A percentile compares a stretch with the other conserved stretches of the same genome.
These are phyloP conservation scores for Oxytorus armatus DNA, from an alignment of 2,888 invertebrate species.

Conservation along the genomic window DNA sequence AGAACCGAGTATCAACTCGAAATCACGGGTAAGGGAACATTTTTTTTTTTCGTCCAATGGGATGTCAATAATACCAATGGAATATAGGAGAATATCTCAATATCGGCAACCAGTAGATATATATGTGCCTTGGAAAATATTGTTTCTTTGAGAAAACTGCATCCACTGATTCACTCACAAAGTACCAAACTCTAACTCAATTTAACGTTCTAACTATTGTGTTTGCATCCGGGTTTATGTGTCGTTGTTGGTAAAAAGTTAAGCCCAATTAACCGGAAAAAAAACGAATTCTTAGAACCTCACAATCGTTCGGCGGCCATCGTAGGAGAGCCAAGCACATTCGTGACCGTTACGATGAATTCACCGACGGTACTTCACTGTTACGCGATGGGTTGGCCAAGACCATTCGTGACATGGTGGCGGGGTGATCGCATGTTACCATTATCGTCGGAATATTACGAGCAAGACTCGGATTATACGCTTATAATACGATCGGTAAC, in stretches of 20 bases:
- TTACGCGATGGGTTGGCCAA: slow-evolving; percentile 92
- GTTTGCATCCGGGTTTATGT: no score
- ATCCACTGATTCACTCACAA: neutral
- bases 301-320: slow-evolving; percentile 87
- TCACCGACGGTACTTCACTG: slow-evolving; percentile 90
- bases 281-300: slow-evolving; percentile 85
- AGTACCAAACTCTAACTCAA: neutral
- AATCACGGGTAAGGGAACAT: slow-evolving; percentile 88
- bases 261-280: slow-evolving; percentile 29
- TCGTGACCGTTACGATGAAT: slow-evolving; percentile 90
- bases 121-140: neutral
- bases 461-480: slow-evolving; percentile 90
- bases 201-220: slow-evolving; percentile 33
- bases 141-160: neutral
- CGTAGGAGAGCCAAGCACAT: slow-evolving; percentile 88
- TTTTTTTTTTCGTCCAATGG: neutral
- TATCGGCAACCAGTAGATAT: neutral
- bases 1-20: slow-evolving; percentile 89
- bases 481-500: slow-evolving; percentile 90
- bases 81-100: neutral
- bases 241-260: neutral
- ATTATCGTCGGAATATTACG: slow-evolving; percentile 88
- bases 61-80: neutral
- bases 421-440: slow-evolving; percentile 91
- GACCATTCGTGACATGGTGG: slow-evolving; percentile 94